phyloP scores from a whole-genome alignment of 2,888 invertebrate genomes.

The Galerucella nymphaeae region DNA sequence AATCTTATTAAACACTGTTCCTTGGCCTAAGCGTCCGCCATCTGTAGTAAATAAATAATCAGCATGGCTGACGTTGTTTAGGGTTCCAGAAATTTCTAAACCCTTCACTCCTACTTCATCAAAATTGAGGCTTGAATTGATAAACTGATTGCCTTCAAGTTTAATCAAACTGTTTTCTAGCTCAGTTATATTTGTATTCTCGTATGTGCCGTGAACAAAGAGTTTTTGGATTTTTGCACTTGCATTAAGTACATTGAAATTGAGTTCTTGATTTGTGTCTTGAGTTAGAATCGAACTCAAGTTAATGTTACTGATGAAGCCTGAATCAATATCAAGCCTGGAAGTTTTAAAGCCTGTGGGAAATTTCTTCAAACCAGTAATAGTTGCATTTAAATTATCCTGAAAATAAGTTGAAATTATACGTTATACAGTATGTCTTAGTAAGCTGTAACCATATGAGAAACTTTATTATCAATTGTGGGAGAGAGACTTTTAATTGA shows the following conservation, averaged over 20 bases:
- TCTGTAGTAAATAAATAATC: slow-evolving; percentile 52
- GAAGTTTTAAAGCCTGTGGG: slow-evolving; percentile 60
- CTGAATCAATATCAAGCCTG: slow-evolving; percentile 62
- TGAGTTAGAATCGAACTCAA: slow-evolving; percentile 66
- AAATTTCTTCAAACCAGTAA: slow-evolving; percentile 67
- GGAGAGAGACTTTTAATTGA: too few relatives aligned
- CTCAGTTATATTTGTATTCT: slow-evolving; percentile 64
- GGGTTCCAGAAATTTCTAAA: slow-evolving; percentile 57
- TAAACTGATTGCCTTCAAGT: slow-evolving; percentile 61
- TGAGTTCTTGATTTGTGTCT: slow-evolving; percentile 66
- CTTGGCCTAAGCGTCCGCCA: slow-evolving; percentile 37
- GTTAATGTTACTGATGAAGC: slow-evolving; percentile 64
- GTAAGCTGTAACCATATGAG: too few relatives aligned
- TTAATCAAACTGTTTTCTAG: slow-evolving; percentile 63
- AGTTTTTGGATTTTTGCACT: slow-evolving; percentile 66
- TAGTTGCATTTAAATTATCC: slow-evolving; percentile 58
- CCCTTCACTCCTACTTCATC: slow-evolving; percentile 55
- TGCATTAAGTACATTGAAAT: slow-evolving; percentile 61
- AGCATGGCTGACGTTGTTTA: slow-evolving; percentile 61
- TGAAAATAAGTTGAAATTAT: slow-evolving; percentile 36
- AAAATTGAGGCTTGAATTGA: slow-evolving; percentile 63
- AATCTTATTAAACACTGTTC: slow-evolving; percentile 36
- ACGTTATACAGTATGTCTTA: too few relatives aligned
- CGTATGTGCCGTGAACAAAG: slow-evolving; percentile 61
- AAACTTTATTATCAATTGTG: too few relatives aligned